These are phyloP conservation scores for Mus musculus DNA, from an alignment of 2,113 vertebrate genomes.

Conservation along the genomic window GRCm39 chr10:3999501-4000000, in stretches of 20 bases:
- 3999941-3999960: background rate
- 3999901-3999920: background rate
- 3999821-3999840: background rate
- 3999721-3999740: background rate
- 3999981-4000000: background rate
- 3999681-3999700: background rate
- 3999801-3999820: background rate
- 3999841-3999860: background rate
- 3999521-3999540: background rate
- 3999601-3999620: background rate
- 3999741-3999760: background rate
- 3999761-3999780: background rate
- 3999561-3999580: background rate
- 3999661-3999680: background rate
- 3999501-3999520: too few relatives aligned
- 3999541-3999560: rapidly evolving
- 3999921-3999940: background rate
- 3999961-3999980: background rate
- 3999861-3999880: background rate
- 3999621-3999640: background rate
- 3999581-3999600: too few relatives aligned
- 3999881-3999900: background rate
- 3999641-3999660: background rate
- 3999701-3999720: background rate
- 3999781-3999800: background rate